These are phyloP conservation scores for Neotragus moschatus DNA, from an alignment of 2,113 vertebrate genomes.

Conservation along the genomic window DNA sequence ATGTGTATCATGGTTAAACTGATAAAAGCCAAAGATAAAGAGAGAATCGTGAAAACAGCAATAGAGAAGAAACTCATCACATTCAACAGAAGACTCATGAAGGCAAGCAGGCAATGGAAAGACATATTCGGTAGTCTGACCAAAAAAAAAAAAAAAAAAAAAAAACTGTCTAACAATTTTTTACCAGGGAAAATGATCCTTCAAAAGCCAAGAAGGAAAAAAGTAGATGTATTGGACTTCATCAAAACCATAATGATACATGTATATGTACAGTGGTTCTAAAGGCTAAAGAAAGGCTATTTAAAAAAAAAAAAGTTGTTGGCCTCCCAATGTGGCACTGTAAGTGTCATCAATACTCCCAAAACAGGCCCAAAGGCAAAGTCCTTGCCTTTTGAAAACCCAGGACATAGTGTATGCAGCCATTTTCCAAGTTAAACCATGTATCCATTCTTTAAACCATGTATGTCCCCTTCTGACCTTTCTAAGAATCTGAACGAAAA, in stretches of 20 bases:
- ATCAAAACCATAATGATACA: not conserved
- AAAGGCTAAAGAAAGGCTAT: not conserved
- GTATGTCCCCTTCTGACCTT: not conserved
- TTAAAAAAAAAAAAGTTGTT: not conserved
- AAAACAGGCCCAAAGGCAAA: not conserved
- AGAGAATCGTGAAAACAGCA: not conserved
- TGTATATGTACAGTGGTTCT: not conserved
- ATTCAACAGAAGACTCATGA: not conserved
- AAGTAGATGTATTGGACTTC: not conserved
- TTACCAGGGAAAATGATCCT: not conserved
- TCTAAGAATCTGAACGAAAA: not conserved
- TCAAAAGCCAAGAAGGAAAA: not conserved
- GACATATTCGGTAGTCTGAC: not conserved
- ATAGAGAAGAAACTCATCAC: not conserved
- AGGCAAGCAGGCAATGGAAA: not conserved
- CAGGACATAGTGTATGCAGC: not conserved
- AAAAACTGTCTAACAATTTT: not conserved
- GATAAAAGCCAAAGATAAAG: not conserved
- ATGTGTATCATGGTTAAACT: not conserved
- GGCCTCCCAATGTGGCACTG: not conserved
- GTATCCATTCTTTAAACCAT: not conserved
- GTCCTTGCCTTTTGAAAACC: not conserved
- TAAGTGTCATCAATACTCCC: not conserved
- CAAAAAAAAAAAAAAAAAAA: not conserved
- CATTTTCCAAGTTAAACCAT: not conserved